phyloP scores from a whole-genome alignment of 2,888 invertebrate species.

The Silvanus unidentatus region DNA sequence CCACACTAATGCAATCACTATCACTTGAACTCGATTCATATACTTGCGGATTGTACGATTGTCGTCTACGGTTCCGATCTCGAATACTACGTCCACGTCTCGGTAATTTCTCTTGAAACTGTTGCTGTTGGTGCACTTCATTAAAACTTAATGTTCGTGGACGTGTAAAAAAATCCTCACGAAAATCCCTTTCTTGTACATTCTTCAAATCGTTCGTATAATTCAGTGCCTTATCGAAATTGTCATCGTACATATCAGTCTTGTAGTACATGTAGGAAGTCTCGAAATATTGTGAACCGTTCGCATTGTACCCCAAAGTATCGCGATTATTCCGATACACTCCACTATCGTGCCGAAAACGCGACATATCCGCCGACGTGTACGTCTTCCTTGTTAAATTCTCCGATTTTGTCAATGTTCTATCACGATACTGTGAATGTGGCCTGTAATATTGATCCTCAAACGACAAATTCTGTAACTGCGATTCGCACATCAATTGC shows the following conservation, averaged over 20 bases:
- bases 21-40: constrained; percentile 52
- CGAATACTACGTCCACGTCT: constrained; percentile 47
- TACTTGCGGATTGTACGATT: constrained; percentile 55
- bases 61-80: constrained; percentile 51
- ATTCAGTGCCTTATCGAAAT: constrained; percentile 17
- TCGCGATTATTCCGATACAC: constrained; percentile 24
- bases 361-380: constrained; percentile 20
- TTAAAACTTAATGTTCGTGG: constrained; percentile 35
- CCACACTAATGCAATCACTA: constrained; percentile 46
- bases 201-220: constrained; percentile 6
- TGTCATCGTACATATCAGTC: constrained; percentile 24
- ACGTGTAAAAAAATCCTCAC: constrained; percentile 19
- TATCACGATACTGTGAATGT: constrained; percentile 33
- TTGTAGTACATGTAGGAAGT: constrained; percentile 38
- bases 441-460: constrained; percentile 32
- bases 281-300: constrained; percentile 31
- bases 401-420: constrained; percentile 45
- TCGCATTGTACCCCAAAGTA: constrained; percentile 19
- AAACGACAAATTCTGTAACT: constrained; percentile 36
- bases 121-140: constrained; percentile 27
- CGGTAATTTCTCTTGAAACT: constrained; percentile 33
- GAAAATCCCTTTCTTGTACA: not conserved
- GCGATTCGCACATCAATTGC: constrained; percentile 28
- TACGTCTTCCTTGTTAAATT: constrained; percentile 45
- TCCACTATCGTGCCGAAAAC: not conserved